A percentile compares a stretch with the other conserved stretches of the same genome.
phyloP scores from a whole-genome alignment of 2,797 vertebrate genomes.

The Denticeps clupeoides region DNA sequence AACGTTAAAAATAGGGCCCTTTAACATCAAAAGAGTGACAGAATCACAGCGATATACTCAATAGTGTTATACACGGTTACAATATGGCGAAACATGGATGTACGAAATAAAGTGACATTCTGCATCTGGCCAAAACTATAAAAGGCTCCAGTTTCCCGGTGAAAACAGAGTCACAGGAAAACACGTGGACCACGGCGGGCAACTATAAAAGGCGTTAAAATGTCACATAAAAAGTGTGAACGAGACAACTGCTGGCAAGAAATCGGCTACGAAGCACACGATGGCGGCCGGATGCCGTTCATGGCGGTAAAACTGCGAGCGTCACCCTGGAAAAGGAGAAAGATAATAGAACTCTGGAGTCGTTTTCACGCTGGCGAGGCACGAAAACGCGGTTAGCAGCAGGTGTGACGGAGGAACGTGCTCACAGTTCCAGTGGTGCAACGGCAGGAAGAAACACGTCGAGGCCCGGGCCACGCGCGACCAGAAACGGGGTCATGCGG shows the following conservation, averaged over 20 bases:
- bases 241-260: too few species aligned
- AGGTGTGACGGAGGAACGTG: neutral
- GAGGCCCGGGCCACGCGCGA: too few species aligned
- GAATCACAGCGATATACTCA: constrained; percentile 48
- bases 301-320: too few species aligned
- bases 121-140: constrained; percentile 47
- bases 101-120: constrained; percentile 47
- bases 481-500: too few species aligned
- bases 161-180: constrained; percentile 7
- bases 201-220: too few species aligned
- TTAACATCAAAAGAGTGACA: constrained; percentile 26
- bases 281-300: too few species aligned
- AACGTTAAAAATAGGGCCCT: constrained; percentile 39
- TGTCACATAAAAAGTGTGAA: too few species aligned
- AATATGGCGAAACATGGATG: constrained; percentile 43
- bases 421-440: too few species aligned
- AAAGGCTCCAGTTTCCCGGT: constrained; percentile 33
- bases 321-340: constrained; percentile 31
- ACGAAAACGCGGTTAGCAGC: neutral
- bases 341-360: too few species aligned
- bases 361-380: neutral
- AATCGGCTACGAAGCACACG: too few species aligned
- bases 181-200: neutral
- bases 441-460: too few species aligned
- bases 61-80: constrained; percentile 56